Base-by-base conservation (phyloP, 2,797 vertebrate species). In the Macroramphosus scolopax region DNA sequence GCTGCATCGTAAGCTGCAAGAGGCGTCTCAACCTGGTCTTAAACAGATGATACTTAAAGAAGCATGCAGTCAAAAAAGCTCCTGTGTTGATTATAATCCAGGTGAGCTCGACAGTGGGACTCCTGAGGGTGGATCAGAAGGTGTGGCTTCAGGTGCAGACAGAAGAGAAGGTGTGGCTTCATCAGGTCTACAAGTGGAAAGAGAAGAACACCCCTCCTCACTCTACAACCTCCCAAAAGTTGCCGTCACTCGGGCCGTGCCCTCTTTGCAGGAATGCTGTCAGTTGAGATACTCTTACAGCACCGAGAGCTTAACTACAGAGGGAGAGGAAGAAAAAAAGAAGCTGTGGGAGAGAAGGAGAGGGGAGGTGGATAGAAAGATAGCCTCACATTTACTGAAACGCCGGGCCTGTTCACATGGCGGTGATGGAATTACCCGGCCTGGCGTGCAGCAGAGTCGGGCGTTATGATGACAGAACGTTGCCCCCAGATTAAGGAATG, bases 211-310 rank as follows among this genome's bases (percentile, higher is more conserved):
- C 50, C 60, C 36, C 52, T n/a, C 13, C 46, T 6, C 20, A 18
- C 40, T 51, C 41, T 54, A 35, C 25, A 75, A 38, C 49, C 49
- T 54, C 58, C 63, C 43, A 55, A 69, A 81, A 63, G 51, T 26
- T 55, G 61, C 51, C 35, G 55, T 82, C 78, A 84, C 68, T 38
- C 17, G 54, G 74, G 83, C 77, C 56, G 70, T 77, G 83, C 79
- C 80, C 70, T 79, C 51, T 56, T n/a, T 32, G 40, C 47, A 81
- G 80, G 83, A 88, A 88, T 87, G 85, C 64, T 53, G 83, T 86
- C 82, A 66, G 82, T 80, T 85, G 45, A 85, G 81, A 69, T 84
- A 68, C 65, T 72, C 81, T 78, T 72, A 75, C 67, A 69, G 78
- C 73, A 69, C 45, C 63, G 46, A 35, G 50, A 68, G 56, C 44